A percentile compares a stretch with the other conserved stretches of the same genome.
Evolutionary conservation across 2,888 invertebrate species (phyloP).

Genomic region (Marronus borbonicus): DNA sequence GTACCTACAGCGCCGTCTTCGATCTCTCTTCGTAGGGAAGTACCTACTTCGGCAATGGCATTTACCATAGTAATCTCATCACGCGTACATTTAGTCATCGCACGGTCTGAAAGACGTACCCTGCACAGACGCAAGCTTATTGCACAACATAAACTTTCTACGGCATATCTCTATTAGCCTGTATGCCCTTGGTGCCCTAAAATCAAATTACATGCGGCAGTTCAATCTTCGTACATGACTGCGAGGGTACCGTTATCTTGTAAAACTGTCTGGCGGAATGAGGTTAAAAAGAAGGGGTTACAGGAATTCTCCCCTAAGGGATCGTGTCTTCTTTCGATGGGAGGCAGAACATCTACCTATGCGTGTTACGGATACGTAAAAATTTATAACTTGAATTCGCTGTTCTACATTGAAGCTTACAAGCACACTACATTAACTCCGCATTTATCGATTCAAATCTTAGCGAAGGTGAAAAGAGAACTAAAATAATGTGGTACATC

Average conservation of each 20-base stretch:
- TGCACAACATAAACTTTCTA: constrained; percentile 47
- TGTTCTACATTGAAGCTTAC: not conserved
- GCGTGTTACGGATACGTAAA: constrained; percentile 7
- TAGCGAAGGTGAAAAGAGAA: too few species aligned
- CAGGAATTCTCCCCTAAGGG: constrained; percentile 34
- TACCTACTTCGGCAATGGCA: constrained; percentile 23
- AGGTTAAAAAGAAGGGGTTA: constrained; percentile 47
- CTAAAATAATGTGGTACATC: too few species aligned
- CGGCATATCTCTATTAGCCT: constrained; percentile 47
- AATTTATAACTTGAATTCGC: constrained; percentile 17
- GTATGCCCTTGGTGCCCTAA: constrained; percentile 40
- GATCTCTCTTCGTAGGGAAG: constrained; percentile 19
- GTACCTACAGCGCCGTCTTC: constrained; percentile 11
- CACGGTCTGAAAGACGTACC: constrained; percentile 11
- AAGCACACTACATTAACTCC: not conserved
- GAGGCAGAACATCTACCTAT: not conserved
- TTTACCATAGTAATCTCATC: constrained; percentile 45
- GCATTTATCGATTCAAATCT: not conserved
- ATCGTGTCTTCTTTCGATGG: constrained; percentile 23
- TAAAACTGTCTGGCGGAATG: constrained; percentile 47
- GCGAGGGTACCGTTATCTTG: constrained; percentile 45
- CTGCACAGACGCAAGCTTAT: constrained; percentile 42
- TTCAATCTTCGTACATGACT: constrained; percentile 48
- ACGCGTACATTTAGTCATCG: constrained; percentile 44
- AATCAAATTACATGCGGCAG: constrained; percentile 48